Percentiles rank a stretch among this genome's conserved stretches.
These are phyloP conservation scores for Sialis lutaria DNA, from an alignment of 2,888 invertebrate species.

Conservation along the genomic window DNA sequence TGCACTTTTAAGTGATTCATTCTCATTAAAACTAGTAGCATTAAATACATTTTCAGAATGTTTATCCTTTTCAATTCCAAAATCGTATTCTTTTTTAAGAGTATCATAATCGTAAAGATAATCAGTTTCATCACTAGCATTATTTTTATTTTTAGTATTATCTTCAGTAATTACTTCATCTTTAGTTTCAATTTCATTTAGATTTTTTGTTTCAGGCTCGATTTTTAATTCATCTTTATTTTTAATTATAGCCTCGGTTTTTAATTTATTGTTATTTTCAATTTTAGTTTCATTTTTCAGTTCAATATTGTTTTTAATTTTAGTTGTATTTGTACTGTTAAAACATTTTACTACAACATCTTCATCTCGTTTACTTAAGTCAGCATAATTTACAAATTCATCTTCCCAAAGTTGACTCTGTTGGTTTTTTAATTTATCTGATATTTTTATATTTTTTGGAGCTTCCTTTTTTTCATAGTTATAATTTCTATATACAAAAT, in stretches of 20 bases:
- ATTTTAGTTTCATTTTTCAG: not conserved
- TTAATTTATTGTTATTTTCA: not conserved
- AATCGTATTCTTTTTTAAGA: constrained; percentile 29
- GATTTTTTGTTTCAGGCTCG: not conserved
- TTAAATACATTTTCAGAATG: constrained; percentile 23
- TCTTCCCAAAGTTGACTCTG: constrained; percentile 17
- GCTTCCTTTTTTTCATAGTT: no score
- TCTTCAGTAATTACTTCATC: not conserved
- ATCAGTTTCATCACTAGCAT: constrained; percentile 13
- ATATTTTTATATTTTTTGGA: no score
- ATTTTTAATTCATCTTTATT: not conserved
- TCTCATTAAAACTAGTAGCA: constrained; percentile 23
- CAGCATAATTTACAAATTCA: constrained; percentile 8
- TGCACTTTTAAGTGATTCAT: constrained; percentile 21
- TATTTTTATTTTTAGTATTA: not conserved
- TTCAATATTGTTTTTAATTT: no score
- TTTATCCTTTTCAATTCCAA: constrained; percentile 20
- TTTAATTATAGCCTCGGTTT: not conserved
- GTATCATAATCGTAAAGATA: constrained; percentile 24
- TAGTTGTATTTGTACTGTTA: no score
- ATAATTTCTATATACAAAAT: no score
- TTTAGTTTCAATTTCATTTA: not conserved
- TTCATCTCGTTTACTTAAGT: not conserved
- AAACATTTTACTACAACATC: no score
- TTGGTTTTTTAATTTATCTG: no score